phyloP scores from a whole-genome alignment of 2,797 vertebrate genomes.

The Anableps anableps region DNA sequence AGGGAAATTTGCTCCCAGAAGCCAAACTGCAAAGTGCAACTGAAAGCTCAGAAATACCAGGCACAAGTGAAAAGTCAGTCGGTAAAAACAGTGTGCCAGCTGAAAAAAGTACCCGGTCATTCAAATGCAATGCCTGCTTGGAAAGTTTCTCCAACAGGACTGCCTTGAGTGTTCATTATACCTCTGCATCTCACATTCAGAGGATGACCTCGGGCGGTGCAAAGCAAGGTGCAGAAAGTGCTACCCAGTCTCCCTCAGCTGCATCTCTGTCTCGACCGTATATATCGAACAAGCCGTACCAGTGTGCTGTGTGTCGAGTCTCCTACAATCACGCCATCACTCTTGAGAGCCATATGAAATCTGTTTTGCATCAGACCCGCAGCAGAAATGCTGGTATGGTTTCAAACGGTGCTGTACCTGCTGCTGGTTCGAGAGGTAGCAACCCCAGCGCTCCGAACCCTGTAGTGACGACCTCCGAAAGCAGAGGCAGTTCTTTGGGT shows the following conservation, averaged over 20 bases:
- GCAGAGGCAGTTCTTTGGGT: conserved; percentile 67
- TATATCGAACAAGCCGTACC: conserved; percentile 89
- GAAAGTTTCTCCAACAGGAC: conserved; percentile 90
- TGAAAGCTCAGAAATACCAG: conserved; percentile 67
- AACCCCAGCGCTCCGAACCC: conserved; percentile 58
- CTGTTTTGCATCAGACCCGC: conserved; percentile 91
- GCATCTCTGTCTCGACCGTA: conserved; percentile 76
- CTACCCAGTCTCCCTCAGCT: conserved; percentile 45
- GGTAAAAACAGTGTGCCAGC: conserved; percentile 68
- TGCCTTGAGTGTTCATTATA: conserved; percentile 90
- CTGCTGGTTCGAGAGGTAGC: conserved; percentile 57
- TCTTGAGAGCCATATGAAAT: conserved; percentile 89
- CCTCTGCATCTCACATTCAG: conserved; percentile 90
- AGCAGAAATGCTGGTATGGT: conserved; percentile 85
- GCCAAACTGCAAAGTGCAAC: conserved; percentile 68
- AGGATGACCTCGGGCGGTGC: conserved; percentile 86
- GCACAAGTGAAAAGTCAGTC: conserved; percentile 62
- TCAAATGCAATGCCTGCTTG: conserved; percentile 90
- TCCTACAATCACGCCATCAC: conserved; percentile 95
- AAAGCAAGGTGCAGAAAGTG: conserved; percentile 68
- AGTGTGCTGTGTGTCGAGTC: conserved; percentile 90
- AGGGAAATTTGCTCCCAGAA: conserved; percentile 62
- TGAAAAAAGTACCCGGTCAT: conserved; percentile 79
- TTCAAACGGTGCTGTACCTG: conserved; percentile 59
- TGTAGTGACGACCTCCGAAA: conserved; percentile 60